Conservation (phyloP, 2,113 vertebrate genomes). For the Axis porcinus region DNA sequence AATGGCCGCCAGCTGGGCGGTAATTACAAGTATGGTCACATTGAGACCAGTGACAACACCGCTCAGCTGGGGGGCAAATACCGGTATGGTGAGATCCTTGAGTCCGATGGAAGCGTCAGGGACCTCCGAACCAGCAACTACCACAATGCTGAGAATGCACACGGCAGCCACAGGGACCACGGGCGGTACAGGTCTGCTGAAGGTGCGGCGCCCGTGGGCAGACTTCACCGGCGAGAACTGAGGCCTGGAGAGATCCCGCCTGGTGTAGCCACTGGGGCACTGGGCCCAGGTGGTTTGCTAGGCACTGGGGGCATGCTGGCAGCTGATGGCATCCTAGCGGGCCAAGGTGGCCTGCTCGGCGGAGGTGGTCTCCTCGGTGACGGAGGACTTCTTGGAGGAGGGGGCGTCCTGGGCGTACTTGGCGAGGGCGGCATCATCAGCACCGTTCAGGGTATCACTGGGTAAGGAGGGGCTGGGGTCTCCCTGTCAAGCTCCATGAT, state of each 20-base stretch:
- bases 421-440: slow-evolving; percentile 76
- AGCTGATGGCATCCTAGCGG: slow-evolving; percentile 45
- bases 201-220: fast-evolving
- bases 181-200: neutral
- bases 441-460: slow-evolving; percentile 74
- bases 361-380: slow-evolving; percentile 74
- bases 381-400: slow-evolving; percentile 71
- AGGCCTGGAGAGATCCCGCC: slow-evolving; percentile 48
- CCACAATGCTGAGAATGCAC: fast-evolving
- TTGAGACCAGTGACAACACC: slow-evolving; percentile 25
- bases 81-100: slow-evolving; percentile 62
- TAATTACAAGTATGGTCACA: slow-evolving; percentile 65
- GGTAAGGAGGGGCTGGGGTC: slow-evolving; percentile 64
- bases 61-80: slow-evolving; percentile 69
- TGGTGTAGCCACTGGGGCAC: neutral
- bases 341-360: slow-evolving; percentile 64
- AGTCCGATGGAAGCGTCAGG: slow-evolving; percentile 31
- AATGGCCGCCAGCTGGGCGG: slow-evolving; percentile 67
- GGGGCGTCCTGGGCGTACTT: slow-evolving; percentile 71
- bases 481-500: neutral
- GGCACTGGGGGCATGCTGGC: slow-evolving; percentile 54
- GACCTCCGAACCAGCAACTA: neutral
- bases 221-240: slow-evolving; percentile 38
- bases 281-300: slow-evolving; percentile 67
- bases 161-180: fast-evolving